These are phyloP conservation scores for Philopotamus ludificatus DNA, from an alignment of 1,140 invertebrate genomes.

Conservation along the genomic window DNA sequence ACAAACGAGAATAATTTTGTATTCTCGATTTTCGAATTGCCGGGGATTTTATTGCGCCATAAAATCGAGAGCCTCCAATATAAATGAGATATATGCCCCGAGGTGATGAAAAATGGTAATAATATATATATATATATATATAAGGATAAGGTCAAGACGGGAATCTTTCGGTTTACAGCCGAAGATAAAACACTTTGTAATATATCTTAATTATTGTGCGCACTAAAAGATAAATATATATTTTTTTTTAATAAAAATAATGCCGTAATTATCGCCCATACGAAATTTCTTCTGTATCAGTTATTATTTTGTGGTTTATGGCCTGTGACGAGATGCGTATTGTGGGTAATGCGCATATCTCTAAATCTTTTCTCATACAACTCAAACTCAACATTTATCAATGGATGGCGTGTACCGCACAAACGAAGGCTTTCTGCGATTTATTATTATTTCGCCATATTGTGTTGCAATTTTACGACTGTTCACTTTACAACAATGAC, in stretches of 20 bases:
- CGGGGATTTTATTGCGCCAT: not conserved
- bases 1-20: not conserved
- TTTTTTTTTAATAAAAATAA: conserved; percentile 40
- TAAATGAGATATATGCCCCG: not conserved
- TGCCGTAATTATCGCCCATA: conserved; percentile 39
- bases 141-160: not conserved
- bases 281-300: too few species aligned
- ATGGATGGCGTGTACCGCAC: too few species aligned
- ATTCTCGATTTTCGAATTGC: not conserved
- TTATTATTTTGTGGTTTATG: conserved; percentile 37
- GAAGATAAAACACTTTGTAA: not conserved
- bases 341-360: too few species aligned
- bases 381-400: too few species aligned
- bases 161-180: not conserved
- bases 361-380: too few species aligned
- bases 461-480: too few species aligned
- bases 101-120: not conserved
- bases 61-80: not conserved
- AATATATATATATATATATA: too few species aligned
- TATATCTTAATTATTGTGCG: not conserved
- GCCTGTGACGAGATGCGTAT: conserved; percentile 38
- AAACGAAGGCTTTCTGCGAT: too few species aligned
- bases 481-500: too few species aligned
- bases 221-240: conserved; percentile 41
- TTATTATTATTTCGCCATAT: too few species aligned